A percentile compares a stretch with the other conserved stretches of the same genome.
Conservation (phyloP, 2,113 vertebrate genomes). For the Nansenia antarctica region DNA sequence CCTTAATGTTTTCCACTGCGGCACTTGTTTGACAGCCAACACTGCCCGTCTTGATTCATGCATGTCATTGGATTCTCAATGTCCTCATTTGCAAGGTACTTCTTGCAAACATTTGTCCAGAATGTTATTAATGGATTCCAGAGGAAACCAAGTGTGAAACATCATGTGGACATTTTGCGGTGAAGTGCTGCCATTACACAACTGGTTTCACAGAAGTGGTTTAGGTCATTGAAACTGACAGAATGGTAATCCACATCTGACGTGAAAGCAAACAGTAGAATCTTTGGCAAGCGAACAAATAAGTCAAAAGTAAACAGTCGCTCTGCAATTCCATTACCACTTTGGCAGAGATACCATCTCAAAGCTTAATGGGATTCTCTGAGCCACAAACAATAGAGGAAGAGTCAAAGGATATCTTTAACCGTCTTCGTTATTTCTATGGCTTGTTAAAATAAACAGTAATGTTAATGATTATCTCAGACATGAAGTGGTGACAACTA, state of each 20-base stretch:
- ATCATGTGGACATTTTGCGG: constrained; percentile 39
- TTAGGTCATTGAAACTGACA: constrained; percentile 33
- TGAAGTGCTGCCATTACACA: constrained; percentile 17
- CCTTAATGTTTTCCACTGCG: constrained; percentile 50
- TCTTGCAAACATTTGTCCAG: constrained; percentile 54
- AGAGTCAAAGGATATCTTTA: constrained; percentile 25
- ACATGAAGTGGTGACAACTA: constrained; percentile 12
- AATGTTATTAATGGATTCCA: constrained; percentile 52
- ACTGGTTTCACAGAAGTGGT: constrained; percentile 18
- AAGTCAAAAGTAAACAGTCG: constrained; percentile 52
- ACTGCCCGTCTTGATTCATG: constrained; percentile 59
- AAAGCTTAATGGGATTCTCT: constrained; percentile 37
- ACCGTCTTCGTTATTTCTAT: constrained; percentile 7
- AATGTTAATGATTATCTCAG: constrained; percentile 28
- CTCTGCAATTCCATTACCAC: constrained; percentile 43
- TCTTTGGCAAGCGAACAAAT: constrained; percentile 56
- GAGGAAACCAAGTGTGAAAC: constrained; percentile 37
- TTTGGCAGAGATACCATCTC: constrained; percentile 33
- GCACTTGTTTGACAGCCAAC: constrained; percentile 56
- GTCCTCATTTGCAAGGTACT: constrained; percentile 50
- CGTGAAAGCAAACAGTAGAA: constrained; percentile 41
- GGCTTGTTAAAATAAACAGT: constrained; percentile 1
- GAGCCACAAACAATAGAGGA: constrained; percentile 34
- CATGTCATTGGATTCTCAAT: constrained; percentile 50
- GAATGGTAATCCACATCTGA: constrained; percentile 44